Conservation (phyloP, 2,113 vertebrate genomes). For the Thalassarche chlororhynchos region DNA sequence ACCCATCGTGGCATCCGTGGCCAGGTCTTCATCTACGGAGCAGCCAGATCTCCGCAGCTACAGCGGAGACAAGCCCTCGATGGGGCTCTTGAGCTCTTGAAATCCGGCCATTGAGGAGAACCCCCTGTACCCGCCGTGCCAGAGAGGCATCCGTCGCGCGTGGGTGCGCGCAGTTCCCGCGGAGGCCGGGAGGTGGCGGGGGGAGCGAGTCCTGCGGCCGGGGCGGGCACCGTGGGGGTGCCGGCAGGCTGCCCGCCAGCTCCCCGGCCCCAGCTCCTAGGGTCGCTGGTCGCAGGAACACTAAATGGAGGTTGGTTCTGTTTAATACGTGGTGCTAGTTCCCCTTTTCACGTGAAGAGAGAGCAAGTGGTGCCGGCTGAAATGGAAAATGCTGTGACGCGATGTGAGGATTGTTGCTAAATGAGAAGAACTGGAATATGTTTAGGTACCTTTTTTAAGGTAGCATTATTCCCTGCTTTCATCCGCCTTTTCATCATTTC, state of each 20-base stretch:
- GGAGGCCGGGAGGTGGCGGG: not conserved
- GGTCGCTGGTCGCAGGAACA: not conserved
- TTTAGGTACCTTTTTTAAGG: not conserved
- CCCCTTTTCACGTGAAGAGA: not conserved
- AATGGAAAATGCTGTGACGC: not conserved
- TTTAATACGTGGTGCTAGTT: not conserved
- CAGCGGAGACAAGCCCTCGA: not conserved
- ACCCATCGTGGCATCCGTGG: fast-evolving
- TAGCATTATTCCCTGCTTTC: not conserved
- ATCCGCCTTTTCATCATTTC: not conserved
- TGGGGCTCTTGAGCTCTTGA: not conserved
- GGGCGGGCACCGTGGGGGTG: fast-evolving
- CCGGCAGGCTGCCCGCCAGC: not conserved
- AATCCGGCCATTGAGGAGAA: not conserved
- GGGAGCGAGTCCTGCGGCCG: not conserved
- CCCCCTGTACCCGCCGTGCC: too few species aligned
- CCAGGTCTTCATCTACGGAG: not conserved
- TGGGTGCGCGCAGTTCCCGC: not conserved
- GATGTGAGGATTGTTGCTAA: not conserved
- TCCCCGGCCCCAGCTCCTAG: not conserved
- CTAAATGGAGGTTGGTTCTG: fast-evolving
- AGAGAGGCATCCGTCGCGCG: not conserved
- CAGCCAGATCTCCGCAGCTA: not conserved
- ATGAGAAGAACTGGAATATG: not conserved
- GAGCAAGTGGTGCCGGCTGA: not conserved